Conservation (phyloP, 2,797 vertebrate species). For the Sebastes cheni region DNA sequence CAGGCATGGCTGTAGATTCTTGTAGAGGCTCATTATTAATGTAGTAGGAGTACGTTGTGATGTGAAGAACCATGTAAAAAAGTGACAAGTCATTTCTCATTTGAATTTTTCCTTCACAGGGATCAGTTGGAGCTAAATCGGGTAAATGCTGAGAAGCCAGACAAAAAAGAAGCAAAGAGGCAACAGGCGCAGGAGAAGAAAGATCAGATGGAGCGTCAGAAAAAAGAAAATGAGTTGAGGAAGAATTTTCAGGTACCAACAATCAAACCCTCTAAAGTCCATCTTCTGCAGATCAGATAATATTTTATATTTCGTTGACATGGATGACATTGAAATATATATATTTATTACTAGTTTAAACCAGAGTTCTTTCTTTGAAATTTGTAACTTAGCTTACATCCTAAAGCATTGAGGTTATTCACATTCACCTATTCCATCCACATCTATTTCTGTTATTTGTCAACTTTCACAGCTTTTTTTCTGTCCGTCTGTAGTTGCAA, state of each 20-base stretch:
- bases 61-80: neutral
- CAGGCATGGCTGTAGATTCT: neutral
- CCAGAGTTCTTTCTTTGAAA: neutral
- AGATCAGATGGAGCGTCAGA: slow-evolving; percentile 69
- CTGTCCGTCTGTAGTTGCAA: slow-evolving; percentile 60
- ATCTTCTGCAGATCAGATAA: neutral
- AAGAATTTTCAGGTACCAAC: slow-evolving; percentile 81
- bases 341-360: too few species aligned
- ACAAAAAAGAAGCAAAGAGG: slow-evolving; percentile 62
- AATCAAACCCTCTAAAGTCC: neutral
- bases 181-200: slow-evolving; percentile 64
- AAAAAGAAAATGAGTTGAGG: slow-evolving; percentile 68
- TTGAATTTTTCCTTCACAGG: slow-evolving; percentile 9
- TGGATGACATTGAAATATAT: neutral
- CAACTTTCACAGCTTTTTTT: neutral
- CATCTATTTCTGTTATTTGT: neutral
- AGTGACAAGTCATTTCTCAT: neutral
- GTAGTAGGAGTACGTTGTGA: neutral
- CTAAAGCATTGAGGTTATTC: neutral
- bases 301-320: neutral
- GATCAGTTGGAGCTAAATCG: slow-evolving; percentile 32
- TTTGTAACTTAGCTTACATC: neutral
- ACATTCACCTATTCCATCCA: neutral
- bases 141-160: slow-evolving; percentile 13
- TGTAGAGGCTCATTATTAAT: neutral